Conservation (phyloP, 2,888 invertebrate genomes). For the Cotesia congregata region DNA sequence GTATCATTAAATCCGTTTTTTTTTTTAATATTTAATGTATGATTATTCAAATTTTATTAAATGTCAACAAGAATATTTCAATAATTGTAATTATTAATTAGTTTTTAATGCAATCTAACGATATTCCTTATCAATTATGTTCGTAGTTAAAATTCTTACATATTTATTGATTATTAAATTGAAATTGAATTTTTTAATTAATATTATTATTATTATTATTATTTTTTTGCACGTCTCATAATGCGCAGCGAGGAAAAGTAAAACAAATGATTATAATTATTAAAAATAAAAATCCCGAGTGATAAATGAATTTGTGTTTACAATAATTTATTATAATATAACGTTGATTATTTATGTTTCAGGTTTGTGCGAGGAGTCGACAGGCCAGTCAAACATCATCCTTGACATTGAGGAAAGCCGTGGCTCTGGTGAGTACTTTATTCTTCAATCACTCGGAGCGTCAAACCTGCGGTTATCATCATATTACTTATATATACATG, state of each 20-base stretch:
- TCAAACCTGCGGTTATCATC: neutral
- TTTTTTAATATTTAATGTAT: neutral
- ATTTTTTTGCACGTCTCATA: neutral
- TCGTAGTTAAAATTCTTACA: neutral
- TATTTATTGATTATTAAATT: no score
- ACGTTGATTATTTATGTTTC: slow-evolving; percentile 55
- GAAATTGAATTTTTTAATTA: no score
- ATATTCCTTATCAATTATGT: slow-evolving; percentile 1
- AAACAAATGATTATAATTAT: neutral
- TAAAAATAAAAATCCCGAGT: neutral
- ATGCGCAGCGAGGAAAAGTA: neutral
- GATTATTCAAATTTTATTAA: neutral
- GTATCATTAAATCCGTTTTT: neutral
- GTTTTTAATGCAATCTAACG: neutral
- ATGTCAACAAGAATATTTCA: slow-evolving; percentile 6
- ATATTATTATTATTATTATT: neutral
- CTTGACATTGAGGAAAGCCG: slow-evolving; percentile 92
- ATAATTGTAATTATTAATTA: neutral
- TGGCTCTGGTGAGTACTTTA: slow-evolving; percentile 81
- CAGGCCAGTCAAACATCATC: slow-evolving; percentile 89
- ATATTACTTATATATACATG: no score
- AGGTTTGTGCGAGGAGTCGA: slow-evolving; percentile 87
- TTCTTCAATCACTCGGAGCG: neutral
- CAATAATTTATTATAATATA: neutral
- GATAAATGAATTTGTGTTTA: neutral